Base-by-base conservation (phyloP, 2,888 invertebrate genomes). In the Stegana nigrithorax region DNA sequence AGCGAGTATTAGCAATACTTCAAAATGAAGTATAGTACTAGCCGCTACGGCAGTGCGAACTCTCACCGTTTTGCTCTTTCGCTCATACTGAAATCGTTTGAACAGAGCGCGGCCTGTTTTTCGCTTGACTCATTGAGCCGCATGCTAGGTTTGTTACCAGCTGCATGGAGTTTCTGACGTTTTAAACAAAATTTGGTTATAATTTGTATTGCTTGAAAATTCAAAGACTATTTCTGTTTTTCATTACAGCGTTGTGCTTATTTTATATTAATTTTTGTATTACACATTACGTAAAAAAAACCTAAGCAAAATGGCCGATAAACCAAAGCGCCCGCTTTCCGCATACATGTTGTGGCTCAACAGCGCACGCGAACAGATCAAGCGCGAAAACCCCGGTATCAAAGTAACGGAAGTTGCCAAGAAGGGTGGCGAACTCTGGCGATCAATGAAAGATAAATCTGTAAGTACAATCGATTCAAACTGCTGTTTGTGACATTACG, bases 341-440 rank as follows among this genome's bases (percentile, higher is more conserved):
- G 97, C 96, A 2, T 99, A 95, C 85, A 95, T 99, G 92, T 85
- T 98, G 72, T 99, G 97, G 96, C 88, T 98, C 72, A 96, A 94
- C 84, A 95, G 93, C 73, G 91, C 90, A 65, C 89, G 98, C 72
- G 94, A 96, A 77, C 87, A 89, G 71, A 94, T 99, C 70, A 98
- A 97, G 86, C 88, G 91, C 32, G 94, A 96, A 57, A 90, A 94
- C 87, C 97, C 98, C 26, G 96, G 96, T 67, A 92, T 96, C 68
- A 91, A 92, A 81, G 91, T 98, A 25, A 95, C 95, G 7, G 98
- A 98, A 81, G 91, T 98, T 66, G 93, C 96, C 44, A 97, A 96
- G 87, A 95, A 94, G 81, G 98, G 93, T 63, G 98, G 98, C 55
- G 97, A 98, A 88, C 88, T 96, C 87, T 99, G 98, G 98, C 92